phyloP scores from a whole-genome alignment of 2,113 vertebrate genomes.

The Notechis scutatus region DNA sequence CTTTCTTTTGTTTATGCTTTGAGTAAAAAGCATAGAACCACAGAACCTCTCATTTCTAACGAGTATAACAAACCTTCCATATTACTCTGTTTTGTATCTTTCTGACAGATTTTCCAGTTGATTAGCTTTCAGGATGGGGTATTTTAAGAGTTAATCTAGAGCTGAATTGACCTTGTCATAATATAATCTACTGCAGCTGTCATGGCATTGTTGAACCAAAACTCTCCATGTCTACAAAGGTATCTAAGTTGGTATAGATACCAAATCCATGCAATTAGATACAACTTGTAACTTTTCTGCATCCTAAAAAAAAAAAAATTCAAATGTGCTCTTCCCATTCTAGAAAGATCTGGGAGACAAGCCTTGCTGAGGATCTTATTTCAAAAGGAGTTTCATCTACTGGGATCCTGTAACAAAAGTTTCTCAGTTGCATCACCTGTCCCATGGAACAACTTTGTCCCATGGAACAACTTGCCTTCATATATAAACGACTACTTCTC shows the following conservation, averaged over 20 bases:
- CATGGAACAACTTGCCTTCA: background rate
- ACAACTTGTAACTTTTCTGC: background rate
- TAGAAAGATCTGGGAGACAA: background rate
- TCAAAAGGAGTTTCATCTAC: background rate
- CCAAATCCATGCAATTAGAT: background rate
- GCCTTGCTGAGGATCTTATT: background rate
- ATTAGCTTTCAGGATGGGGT: background rate
- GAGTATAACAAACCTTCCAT: background rate
- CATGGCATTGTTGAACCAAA: background rate
- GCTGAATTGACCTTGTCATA: background rate
- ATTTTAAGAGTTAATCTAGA: background rate
- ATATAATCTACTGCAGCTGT: background rate
- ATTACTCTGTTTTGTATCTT: background rate
- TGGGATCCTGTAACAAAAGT: background rate
- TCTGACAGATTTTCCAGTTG: background rate
- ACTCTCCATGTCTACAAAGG: background rate
- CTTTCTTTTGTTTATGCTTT: background rate
- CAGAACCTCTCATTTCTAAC: background rate
- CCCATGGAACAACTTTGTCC: background rate
- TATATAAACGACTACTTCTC: background rate
- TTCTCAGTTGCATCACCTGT: background rate
- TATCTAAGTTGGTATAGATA: background rate
- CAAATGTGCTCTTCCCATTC: background rate
- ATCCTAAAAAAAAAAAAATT: background rate
- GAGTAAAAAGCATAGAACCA: background rate